These are phyloP conservation scores for Corythaixoides concolor DNA, from an alignment of 2,113 vertebrate species.

Conservation along the genomic window DNA sequence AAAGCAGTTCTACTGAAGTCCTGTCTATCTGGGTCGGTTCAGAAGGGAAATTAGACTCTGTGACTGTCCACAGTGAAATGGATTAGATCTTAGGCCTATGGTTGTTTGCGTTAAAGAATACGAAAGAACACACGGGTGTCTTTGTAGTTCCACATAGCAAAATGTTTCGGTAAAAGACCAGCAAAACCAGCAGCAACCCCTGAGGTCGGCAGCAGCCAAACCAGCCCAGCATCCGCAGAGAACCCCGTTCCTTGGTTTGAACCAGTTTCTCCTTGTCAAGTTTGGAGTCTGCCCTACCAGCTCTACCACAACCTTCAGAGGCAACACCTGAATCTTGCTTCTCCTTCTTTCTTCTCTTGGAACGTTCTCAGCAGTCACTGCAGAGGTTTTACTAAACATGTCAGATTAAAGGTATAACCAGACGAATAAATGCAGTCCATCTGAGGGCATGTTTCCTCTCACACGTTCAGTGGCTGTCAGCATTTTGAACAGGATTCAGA, in stretches of 20 bases:
- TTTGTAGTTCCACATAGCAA: rapidly evolving
- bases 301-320: neutral
- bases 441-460: conserved; percentile 50
- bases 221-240: neutral
- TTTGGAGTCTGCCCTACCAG: neutral
- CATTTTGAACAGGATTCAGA: conserved; percentile 49
- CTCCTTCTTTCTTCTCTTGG: conserved; percentile 4
- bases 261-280: neutral
- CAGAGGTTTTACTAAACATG: conserved; percentile 60
- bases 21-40: rapidly evolving
- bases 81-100: neutral
- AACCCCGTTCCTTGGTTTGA: neutral
- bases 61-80: neutral
- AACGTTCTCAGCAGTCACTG: neutral
- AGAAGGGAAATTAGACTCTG: neutral
- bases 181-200: neutral
- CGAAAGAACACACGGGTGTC: neutral
- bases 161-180: neutral
- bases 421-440: conserved; percentile 47
- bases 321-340: conserved; percentile 32
- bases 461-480: conserved; percentile 27
- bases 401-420: conserved; percentile 56
- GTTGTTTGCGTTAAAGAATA: neutral
- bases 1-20: neutral
- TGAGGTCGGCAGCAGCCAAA: neutral